Conservation (phyloP, 1,140 invertebrate species). For the Pseudomyrmex gracilis region DNA sequence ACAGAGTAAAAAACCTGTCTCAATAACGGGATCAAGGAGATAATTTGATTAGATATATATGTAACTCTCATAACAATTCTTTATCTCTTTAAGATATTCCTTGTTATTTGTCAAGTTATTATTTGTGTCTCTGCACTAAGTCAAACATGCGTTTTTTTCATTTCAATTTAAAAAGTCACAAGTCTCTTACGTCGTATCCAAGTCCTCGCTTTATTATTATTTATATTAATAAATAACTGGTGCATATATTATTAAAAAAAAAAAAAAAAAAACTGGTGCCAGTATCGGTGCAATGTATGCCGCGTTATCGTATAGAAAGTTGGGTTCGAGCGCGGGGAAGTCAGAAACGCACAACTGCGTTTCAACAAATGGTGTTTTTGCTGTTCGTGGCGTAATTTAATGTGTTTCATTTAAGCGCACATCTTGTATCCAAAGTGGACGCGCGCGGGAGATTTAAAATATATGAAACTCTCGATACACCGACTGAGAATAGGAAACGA, state of each 20-base stretch:
- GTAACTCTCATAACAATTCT: no score
- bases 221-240: no score
- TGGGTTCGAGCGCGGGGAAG: slow-evolving; percentile 31
- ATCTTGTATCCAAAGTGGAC: not conserved
- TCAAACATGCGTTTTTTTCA: not conserved
- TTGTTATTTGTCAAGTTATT: no score
- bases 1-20: not conserved
- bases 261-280: not conserved
- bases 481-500: not conserved
- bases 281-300: not conserved
- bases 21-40: no score
- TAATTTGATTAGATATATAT: no score
- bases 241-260: no score
- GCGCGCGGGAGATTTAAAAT: slow-evolving; percentile 1
- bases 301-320: not conserved
- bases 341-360: not conserved
- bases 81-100: no score
- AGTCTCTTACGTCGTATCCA: no score
- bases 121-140: not conserved
- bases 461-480: not conserved
- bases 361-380: not conserved
- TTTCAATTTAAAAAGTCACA: no score
- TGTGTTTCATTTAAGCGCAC: not conserved
- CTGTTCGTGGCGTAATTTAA: not conserved
- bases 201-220: no score